phyloP scores from a whole-genome alignment of 92 coral and sea anemone species.

The Pocillopora meandrina region DNA sequence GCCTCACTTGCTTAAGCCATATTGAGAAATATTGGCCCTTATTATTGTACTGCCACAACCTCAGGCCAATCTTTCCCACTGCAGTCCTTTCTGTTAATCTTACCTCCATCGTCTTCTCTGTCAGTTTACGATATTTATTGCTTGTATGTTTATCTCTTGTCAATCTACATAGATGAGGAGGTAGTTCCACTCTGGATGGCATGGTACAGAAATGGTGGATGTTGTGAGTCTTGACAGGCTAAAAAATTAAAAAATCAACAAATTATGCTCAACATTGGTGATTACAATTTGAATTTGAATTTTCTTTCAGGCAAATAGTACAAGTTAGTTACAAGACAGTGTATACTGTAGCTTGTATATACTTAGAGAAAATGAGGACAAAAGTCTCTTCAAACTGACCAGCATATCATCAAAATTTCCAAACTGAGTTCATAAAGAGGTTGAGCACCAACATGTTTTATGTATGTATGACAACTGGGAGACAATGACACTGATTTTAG shows the following conservation, averaged over 20 bases:
- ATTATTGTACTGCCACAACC: too few relatives aligned
- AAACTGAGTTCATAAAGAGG: too few relatives aligned
- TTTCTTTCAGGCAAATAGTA: not conserved
- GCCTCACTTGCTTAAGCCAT: too few relatives aligned
- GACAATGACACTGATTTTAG: too few relatives aligned
- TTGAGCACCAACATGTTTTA: too few relatives aligned
- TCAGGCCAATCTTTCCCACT: too few relatives aligned
- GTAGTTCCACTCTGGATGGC: constrained; percentile 78
- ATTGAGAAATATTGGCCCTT: too few relatives aligned
- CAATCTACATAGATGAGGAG: constrained; percentile 73
- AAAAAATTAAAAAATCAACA: not conserved
- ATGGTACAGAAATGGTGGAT: constrained; percentile 94
- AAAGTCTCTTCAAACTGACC: not conserved
- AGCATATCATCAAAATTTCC: too few relatives aligned
- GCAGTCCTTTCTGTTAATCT: not conserved
- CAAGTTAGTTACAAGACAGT: not conserved
- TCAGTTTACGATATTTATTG: constrained; percentile 55
- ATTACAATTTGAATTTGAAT: too few relatives aligned
- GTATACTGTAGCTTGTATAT: not conserved
- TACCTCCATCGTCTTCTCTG: constrained; percentile 40
- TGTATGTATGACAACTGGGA: too few relatives aligned
- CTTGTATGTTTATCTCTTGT: constrained; percentile 92
- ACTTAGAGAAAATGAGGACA: not conserved
- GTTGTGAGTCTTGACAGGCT: constrained; percentile 62
- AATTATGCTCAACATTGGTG: not conserved